Conservation (phyloP, 2,797 vertebrate species). For the Synaphobranchus kaupii region DNA sequence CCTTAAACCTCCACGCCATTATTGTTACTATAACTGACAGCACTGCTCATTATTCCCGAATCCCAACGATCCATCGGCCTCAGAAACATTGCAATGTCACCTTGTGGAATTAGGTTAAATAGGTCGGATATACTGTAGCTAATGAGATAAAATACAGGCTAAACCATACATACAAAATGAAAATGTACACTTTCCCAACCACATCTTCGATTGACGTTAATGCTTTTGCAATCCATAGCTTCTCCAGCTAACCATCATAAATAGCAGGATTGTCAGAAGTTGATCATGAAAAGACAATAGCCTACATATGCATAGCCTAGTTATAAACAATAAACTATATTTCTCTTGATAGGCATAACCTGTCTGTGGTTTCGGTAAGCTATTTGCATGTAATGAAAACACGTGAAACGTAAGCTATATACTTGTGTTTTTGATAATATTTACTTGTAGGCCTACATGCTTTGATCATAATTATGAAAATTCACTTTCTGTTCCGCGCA, state of each 20-base stretch:
- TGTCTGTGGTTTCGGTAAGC: not conserved
- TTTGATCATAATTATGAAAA: not conserved
- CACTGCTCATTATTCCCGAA: not conserved
- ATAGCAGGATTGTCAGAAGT: not conserved
- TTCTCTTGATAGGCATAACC: not conserved
- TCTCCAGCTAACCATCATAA: not conserved
- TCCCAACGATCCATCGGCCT: not conserved
- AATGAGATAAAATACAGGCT: not conserved
- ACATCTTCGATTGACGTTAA: not conserved
- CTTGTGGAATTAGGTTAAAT: not conserved
- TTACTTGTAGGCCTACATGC: not conserved
- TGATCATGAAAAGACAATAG: no score
- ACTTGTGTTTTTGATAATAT: not conserved
- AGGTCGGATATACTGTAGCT: not conserved
- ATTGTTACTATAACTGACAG: not conserved
- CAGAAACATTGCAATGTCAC: not conserved
- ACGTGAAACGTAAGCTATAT: not conserved
- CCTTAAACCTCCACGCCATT: not conserved
- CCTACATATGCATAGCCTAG: no score
- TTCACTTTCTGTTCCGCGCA: not conserved
- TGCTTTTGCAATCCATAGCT: not conserved
- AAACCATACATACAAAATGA: not conserved
- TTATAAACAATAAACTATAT: not conserved
- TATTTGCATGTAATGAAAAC: not conserved
- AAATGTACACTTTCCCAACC: not conserved